Conservation (phyloP, 2,888 invertebrate species). For the Anthophora plumipes region DNA sequence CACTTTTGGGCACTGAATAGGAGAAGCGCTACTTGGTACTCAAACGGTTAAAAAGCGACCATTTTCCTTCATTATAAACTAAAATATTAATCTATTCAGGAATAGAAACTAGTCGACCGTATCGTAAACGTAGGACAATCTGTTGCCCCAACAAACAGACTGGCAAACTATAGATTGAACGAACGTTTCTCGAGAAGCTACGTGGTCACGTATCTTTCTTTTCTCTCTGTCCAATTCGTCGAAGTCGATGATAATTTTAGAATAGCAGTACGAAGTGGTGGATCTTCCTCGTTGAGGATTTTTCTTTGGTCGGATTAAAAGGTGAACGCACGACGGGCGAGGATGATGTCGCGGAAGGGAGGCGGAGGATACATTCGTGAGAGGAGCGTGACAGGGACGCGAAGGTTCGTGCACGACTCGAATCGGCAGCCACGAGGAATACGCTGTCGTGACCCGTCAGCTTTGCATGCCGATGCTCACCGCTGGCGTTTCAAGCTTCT, state of each 20-base stretch:
- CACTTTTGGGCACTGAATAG: too few species aligned
- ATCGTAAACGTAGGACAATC: too few species aligned
- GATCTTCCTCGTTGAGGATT: not conserved
- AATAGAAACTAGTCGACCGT: too few species aligned
- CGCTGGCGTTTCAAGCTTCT: conserved; percentile 38
- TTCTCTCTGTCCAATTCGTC: too few species aligned
- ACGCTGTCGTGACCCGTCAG: conserved; percentile 76
- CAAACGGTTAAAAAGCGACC: too few species aligned
- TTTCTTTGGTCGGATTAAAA: not conserved
- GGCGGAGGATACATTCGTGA: conserved; percentile 22
- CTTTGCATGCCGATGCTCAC: conserved; percentile 74
- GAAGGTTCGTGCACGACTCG: conserved; percentile 60
- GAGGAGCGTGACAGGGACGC: conserved; percentile 42
- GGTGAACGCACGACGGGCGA: conserved; percentile 16
- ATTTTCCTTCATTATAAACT: too few species aligned
- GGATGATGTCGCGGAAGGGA: conserved; percentile 2
- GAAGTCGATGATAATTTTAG: conserved; percentile 4
- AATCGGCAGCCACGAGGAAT: conserved; percentile 66
- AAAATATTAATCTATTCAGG: too few species aligned
- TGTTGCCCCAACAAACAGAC: too few species aligned
- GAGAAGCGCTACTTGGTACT: too few species aligned
- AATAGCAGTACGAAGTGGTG: not conserved
- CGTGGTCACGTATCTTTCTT: not conserved
- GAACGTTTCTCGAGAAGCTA: not conserved
- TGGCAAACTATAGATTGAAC: too few species aligned